These are phyloP conservation scores for Notocelia uddmanniana DNA, from an alignment of 2,888 invertebrate species.

Conservation along the genomic window DNA sequence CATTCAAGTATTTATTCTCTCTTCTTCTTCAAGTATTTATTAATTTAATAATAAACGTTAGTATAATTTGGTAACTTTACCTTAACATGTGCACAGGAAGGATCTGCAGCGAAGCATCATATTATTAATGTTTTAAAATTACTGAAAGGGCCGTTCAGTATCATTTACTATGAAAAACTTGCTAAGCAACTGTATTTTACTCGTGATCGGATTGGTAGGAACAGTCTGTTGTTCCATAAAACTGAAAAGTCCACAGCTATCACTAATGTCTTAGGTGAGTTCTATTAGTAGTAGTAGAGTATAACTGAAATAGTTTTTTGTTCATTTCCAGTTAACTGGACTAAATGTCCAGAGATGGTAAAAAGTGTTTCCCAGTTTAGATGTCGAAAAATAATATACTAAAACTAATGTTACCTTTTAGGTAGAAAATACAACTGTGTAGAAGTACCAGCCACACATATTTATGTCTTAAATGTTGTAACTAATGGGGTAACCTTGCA, in stretches of 20 bases:
- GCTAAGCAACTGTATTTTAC: slow-evolving; percentile 90
- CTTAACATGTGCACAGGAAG: slow-evolving; percentile 49
- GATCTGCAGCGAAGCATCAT: slow-evolving; percentile 54
- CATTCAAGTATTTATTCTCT: neutral
- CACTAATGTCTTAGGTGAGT: slow-evolving; percentile 84
- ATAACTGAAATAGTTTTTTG: no score
- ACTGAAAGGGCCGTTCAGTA: slow-evolving; percentile 93
- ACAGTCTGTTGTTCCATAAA: slow-evolving; percentile 90
- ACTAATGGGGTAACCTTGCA: slow-evolving; percentile 61
- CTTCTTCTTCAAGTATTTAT: neutral
- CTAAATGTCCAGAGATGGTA: no score
- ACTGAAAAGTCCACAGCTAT: slow-evolving; percentile 71
- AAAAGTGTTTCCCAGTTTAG: no score
- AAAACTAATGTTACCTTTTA: slow-evolving; percentile 52
- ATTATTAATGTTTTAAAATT: slow-evolving; percentile 80
- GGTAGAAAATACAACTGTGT: slow-evolving; percentile 77
- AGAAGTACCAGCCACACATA: slow-evolving; percentile 88
- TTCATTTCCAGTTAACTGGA: no score
- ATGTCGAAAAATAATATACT: no score
- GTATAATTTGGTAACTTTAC: neutral
- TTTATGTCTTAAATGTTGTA: slow-evolving; percentile 82
- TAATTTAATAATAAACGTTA: neutral
- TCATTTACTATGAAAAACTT: slow-evolving; percentile 90
- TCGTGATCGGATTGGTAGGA: slow-evolving; percentile 94
- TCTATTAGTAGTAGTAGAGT: no score